Base-by-base conservation (phyloP, 2,113 vertebrate genomes). In the Lophotis ruficrista region DNA sequence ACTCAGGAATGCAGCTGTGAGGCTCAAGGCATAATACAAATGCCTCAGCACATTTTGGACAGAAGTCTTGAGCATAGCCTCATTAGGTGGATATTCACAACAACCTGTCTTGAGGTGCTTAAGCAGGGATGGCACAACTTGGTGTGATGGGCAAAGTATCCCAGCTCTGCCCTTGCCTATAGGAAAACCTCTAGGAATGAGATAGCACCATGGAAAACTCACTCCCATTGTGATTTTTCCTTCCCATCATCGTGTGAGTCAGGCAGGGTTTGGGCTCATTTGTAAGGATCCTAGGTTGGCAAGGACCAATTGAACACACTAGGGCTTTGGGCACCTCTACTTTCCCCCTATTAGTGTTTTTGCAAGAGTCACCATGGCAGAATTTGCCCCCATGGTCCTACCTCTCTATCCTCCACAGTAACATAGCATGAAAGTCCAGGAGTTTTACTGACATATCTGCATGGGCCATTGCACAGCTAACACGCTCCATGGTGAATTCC, bases 341-440 rank as follows among this genome's bases (percentile, higher is more conserved):
- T 3, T 19, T 50, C 0, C 0, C 23, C 31, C 7, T 20, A 0
- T 35, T 21, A 24, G 2, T 14, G 6, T 50, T 7, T 51, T 64
- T 48, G 31, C 61, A 86, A 89, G 28, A 28, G 0, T 0, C 9
- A 28, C 3, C 4, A 17, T n/a, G 35, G 22, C 23, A 90, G 58
- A 53, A 60, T 90, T 90, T 83, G 1, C 6, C 27, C 9, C 5
- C 14, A 3, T 14, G 41, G 22, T 60, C 50, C 80, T 30, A 70
- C 35, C 43, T 64, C 53, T 50, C n/a, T 16, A 23, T 56, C 8
- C 18, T 88, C 33, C 30, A 61, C 56, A 13, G 18, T 65, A 77
- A 62, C 24, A 19, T 28, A 79, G 7, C 48, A 17, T 20, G 8
- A 27, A 79, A 54, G 21, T 30, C 14, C 38, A 60, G 48, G 35